These are phyloP conservation scores for Heterochromis multidens DNA, from an alignment of 2,113 vertebrate species.

Conservation along the genomic window DNA sequence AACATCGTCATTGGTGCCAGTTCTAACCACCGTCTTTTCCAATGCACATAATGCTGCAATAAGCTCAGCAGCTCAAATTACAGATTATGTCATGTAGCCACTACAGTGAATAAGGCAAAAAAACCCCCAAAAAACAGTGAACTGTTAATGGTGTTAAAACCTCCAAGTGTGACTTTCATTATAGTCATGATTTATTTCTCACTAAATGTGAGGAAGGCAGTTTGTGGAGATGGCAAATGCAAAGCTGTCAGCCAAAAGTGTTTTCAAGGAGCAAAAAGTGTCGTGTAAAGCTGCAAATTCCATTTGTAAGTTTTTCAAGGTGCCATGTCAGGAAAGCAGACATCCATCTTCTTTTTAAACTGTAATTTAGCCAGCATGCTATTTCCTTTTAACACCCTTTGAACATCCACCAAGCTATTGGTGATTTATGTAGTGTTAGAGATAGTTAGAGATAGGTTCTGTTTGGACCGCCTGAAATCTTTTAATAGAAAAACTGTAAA, in stretches of 20 bases:
- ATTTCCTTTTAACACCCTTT: background rate
- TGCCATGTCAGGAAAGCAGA: background rate
- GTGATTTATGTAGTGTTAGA: background rate
- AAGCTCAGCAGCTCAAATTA: background rate
- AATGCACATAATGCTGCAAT: background rate
- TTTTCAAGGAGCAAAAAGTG: background rate
- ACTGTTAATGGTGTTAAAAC: background rate
- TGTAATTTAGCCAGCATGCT: background rate
- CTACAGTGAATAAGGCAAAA: background rate
- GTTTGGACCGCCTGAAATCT: background rate
- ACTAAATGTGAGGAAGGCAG: background rate
- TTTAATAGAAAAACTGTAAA: background rate
- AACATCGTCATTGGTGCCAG: background rate
- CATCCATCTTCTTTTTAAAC: background rate
- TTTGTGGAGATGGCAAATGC: background rate
- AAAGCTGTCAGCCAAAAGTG: background rate
- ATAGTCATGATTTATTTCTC: background rate
- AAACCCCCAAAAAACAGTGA: background rate
- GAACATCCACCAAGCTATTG: background rate
- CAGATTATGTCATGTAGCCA: background rate
- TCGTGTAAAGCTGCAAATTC: slow-evolving; percentile 11
- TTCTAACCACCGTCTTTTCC: background rate
- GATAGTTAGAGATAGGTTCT: background rate
- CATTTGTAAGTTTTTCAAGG: background rate
- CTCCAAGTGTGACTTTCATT: background rate